Evolutionary conservation across 2,113 vertebrate genomes (phyloP), one percentile per base, ranked within the genome.

Genomic region (Tylochromis polylepis): DNA sequence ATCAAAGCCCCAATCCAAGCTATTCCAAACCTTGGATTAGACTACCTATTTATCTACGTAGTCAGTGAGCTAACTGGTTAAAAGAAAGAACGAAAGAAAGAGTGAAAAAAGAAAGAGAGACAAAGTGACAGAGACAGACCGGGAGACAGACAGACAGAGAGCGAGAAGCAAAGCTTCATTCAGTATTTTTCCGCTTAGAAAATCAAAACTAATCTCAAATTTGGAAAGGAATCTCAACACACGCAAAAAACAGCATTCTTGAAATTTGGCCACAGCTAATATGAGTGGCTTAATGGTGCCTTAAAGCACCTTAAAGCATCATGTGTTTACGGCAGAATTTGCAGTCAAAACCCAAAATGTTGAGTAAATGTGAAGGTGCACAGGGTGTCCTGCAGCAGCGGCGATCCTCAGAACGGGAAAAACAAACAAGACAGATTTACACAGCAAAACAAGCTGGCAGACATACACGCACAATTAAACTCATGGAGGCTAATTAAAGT

Each of bases 401-500:
- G 78, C 57, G 53, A 87, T 70, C 18, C 49, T 60, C 56, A 41
- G 82, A 84, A 82, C 18, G 29, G 70, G 15, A 20, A 91, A 93
- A 91, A 93, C 82, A 94, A 95, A 94, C 91, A 93, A 90, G 92
- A 92, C 92, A 94, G 91, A 91, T 95, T 94, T 95, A 93, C 85
- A 18, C 86, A 93, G 85, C 85, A 91, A 92, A 92, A 93, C 91
- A 92, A 88, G 92, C 92, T 92, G 86, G 90, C 93, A 93, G 87
- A 94, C 90, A 90, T 83, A 86, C 90, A 93, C 29, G 75, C 84
- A 93, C 92, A 94, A 94, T 95, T 91, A 94, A 93, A 95, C 95
- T 96, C 85, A 85, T 94, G 95, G 93, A 94, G 92, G 92, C 92
- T 95, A 95, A 96, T 96, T 96, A 97, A 96, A 94, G 92, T 65